Conservation (phyloP, 2,888 invertebrate genomes). For the Macrostomum cliftonense region DNA sequence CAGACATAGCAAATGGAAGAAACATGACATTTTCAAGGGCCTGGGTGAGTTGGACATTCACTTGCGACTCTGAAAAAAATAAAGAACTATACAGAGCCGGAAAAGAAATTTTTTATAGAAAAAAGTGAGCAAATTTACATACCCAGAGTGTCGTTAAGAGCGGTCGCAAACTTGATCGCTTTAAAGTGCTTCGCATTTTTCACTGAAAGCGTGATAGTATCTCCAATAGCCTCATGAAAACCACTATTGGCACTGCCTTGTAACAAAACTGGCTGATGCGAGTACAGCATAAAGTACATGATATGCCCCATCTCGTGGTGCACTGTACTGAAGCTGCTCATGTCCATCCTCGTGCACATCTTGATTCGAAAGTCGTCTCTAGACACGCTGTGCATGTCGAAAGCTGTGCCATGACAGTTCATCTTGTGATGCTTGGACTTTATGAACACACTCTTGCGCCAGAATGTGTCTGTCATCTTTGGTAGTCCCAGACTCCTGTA, state of each 20-base stretch:
- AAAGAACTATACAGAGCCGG: too few relatives aligned
- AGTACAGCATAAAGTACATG: constrained; percentile 33
- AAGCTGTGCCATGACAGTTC: constrained; percentile 13
- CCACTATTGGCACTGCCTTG: constrained; percentile 20
- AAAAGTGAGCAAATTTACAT: too few relatives aligned
- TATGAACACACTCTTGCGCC: constrained; percentile 1
- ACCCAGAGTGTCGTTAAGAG: too few relatives aligned
- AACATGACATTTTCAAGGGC: constrained; percentile 39
- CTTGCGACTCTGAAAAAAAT: too few relatives aligned
- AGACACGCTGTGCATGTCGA: constrained; percentile 1
- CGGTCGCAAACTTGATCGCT: too few relatives aligned
- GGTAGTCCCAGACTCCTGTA: constrained; percentile 11
- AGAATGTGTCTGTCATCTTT: constrained; percentile 13
- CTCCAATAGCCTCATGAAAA: constrained; percentile 36
- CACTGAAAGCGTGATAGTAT: constrained; percentile 30
- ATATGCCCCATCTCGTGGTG: constrained; percentile 36
- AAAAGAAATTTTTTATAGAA: too few relatives aligned
- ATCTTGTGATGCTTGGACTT: not conserved
- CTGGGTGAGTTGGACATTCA: constrained; percentile 15
- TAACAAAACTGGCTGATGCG: constrained; percentile 14
- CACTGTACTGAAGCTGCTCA: constrained; percentile 20
- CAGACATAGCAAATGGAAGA: constrained; percentile 38
- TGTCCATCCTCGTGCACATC: constrained; percentile 28
- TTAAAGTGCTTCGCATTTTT: constrained; percentile 11
- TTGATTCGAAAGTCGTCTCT: constrained; percentile 25